Evolutionary conservation across 2,113 vertebrate genomes (phyloP).

Genomic region (Dryoscopus gambensis): DNA sequence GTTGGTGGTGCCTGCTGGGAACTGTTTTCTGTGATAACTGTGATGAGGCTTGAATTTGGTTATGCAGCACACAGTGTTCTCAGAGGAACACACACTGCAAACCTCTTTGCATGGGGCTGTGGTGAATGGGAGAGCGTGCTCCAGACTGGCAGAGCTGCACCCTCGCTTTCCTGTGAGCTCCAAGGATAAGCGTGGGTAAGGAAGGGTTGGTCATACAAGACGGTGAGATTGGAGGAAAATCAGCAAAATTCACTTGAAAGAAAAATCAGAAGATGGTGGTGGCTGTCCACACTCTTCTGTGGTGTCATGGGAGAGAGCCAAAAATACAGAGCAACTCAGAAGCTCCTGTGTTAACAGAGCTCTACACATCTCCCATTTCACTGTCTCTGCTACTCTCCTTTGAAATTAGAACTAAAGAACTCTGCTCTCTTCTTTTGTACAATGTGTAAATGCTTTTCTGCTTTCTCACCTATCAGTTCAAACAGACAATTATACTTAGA

Average conservation of each 20-base stretch:
- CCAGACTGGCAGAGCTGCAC: background rate
- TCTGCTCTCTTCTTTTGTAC: background rate
- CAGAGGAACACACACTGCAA: background rate
- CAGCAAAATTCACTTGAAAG: background rate
- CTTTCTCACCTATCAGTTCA: background rate
- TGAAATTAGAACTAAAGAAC: background rate
- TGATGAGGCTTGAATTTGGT: background rate
- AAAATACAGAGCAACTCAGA: background rate
- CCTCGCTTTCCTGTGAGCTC: background rate
- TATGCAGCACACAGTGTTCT: background rate
- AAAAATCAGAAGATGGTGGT: background rate
- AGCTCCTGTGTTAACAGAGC: background rate
- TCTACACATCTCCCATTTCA: background rate
- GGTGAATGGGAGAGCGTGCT: background rate
- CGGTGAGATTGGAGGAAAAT: background rate
- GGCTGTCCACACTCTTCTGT: background rate
- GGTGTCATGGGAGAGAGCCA: background rate
- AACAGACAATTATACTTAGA: background rate
- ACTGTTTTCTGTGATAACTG: background rate
- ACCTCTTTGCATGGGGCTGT: background rate
- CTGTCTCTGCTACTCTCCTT: background rate
- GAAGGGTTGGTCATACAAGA: background rate
- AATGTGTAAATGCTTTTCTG: background rate
- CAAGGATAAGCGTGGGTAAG: background rate
- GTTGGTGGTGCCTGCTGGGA: constrained; percentile 66